Evolutionary conservation across 2,797 vertebrate genomes (phyloP), one percentile per base, ranked within the genome.

Genomic region (Rhodeus uyekii): DNA sequence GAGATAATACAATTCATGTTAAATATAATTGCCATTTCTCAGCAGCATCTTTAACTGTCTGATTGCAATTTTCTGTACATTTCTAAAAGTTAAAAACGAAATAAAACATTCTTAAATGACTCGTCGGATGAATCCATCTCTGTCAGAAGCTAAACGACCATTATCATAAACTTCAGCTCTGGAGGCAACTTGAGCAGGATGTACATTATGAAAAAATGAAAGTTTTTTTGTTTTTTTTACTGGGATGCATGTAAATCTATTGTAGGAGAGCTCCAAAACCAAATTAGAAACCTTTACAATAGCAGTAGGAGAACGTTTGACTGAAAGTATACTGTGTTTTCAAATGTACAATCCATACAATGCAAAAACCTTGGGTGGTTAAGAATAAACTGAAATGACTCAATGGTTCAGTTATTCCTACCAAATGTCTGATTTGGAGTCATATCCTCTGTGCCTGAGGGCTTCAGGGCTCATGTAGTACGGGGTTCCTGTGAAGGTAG

Each of bases 381-480:
- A 74, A 27, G 6, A 34, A 29, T 48, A 39, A 55, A 71, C 32
- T 61, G 3, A 38, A 32, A 81, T 64, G n/a, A 27, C 16, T 55
- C 0, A 27, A 46, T 34, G 14, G 14, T 32, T 73, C 12, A 24
- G 39, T 50, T 60, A 36, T 64, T 61, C 94, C 94, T 89, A 97
- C 96, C 96, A 97, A 86, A 97, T 95, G 89, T 97, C 96, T 6
- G 96, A 97, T 89, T 97, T 96, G 76, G 94, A 96, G 87, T 96
- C 87, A 8, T 94, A 97, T 32, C 96, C 96, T 83, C 94, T 95
- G 82, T 97, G 95, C 82, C 92, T 94, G 87, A 97, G 89, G 27
- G 92, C 93, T 87, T 97, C 96, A 0, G 96, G 96, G 75, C 96
- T 97, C 96, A 97, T 96, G 80, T 96, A 97, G 86, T 95, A 93